Evolutionary conservation across 37 sponge, comb jelly and placozoan species (phyloP).

Genomic region (Corticium candelabrum): DNA sequence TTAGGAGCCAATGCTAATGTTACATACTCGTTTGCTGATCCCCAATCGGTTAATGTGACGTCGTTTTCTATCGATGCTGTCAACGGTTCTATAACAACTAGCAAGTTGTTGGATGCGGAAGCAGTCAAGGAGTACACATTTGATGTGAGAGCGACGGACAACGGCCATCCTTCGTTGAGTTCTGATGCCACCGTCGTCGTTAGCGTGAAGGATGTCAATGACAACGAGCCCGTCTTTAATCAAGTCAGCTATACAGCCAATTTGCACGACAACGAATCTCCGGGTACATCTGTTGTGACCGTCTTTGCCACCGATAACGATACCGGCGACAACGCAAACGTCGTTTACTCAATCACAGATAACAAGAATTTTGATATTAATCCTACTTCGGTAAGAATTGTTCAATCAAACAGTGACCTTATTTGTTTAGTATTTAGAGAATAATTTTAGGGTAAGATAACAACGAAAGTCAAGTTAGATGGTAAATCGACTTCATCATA

Average conservation of each 20-base stretch:
- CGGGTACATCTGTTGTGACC: not conserved
- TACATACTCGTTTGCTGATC: constrained; percentile 1
- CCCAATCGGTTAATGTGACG: not conserved
- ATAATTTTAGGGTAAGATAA: no score
- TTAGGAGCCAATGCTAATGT: constrained; percentile 1
- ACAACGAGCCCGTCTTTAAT: constrained; percentile 10
- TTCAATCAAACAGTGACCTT: no score
- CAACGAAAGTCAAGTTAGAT: no score
- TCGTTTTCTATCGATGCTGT: constrained; percentile 17
- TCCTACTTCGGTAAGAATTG: not conserved
- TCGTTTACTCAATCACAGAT: not conserved
- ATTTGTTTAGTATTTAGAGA: no score
- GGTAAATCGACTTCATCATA: no score
- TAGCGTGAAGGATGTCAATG: not conserved
- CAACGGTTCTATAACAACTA: constrained; percentile 21
- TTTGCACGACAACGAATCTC: not conserved
- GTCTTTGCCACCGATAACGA: constrained; percentile 13
- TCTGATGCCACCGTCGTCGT: not conserved
- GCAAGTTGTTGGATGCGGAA: constrained; percentile 25
- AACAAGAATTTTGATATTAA: not conserved
- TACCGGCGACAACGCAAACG: constrained; percentile 13
- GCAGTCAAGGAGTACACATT: not conserved
- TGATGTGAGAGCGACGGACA: constrained; percentile 6
- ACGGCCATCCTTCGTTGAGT: not conserved
- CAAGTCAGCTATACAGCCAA: not conserved